Percentiles rank a stretch among this genome's conserved stretches.
phyloP scores from a whole-genome alignment of 2,888 invertebrate genomes.

The Drosophila parthenogenetica region DNA sequence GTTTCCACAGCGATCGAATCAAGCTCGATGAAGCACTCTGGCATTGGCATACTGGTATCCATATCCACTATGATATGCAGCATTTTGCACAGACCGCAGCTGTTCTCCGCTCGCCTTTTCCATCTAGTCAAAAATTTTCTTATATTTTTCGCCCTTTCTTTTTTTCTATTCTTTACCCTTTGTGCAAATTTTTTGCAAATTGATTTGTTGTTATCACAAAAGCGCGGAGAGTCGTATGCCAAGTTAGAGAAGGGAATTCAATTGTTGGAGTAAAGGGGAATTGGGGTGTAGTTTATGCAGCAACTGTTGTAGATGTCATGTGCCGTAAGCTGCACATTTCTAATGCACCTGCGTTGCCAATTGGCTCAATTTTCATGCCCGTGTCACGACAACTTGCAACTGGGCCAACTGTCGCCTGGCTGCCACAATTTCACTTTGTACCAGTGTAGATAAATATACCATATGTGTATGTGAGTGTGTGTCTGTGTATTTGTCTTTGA shows the following conservation, averaged over 20 bases:
- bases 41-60: slow-evolving; percentile 44
- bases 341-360: slow-evolving; percentile 73
- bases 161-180: slow-evolving; percentile 24
- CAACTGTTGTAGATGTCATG: slow-evolving; percentile 28
- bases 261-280: background rate
- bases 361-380: slow-evolving; percentile 76
- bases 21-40: slow-evolving; percentile 30
- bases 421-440: slow-evolving; percentile 23
- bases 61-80: slow-evolving; percentile 45
- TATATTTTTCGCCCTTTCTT: background rate
- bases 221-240: background rate
- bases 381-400: slow-evolving; percentile 70
- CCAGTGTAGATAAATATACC: background rate
- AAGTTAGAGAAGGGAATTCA: background rate
- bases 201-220: slow-evolving; percentile 79
- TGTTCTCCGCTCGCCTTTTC: slow-evolving; percentile 30
- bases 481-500: slow-evolving; percentile 32
- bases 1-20: slow-evolving; percentile 45
- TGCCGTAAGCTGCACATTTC: slow-evolving; percentile 60
- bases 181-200: slow-evolving; percentile 80
- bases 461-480: slow-evolving; percentile 7
- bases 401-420: slow-evolving; percentile 73
- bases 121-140: slow-evolving; percentile 1
- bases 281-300: slow-evolving; percentile 1
- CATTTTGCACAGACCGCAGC: slow-evolving; percentile 56